phyloP scores from a whole-genome alignment of 2,888 invertebrate species.

The Rhynchonema sp. region DNA sequence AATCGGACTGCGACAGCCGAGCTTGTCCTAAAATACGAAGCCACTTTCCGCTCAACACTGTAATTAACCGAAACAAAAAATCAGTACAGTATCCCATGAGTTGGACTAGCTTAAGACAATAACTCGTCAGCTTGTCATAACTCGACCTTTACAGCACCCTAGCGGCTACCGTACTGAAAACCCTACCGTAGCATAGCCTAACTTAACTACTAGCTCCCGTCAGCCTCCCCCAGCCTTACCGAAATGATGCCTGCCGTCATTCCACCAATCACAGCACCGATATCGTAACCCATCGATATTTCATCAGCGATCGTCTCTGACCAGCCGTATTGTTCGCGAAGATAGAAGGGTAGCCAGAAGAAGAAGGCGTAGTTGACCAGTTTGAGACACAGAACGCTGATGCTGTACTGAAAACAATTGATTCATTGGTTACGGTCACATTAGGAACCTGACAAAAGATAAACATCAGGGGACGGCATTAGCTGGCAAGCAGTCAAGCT shows the following conservation, averaged over 20 bases:
- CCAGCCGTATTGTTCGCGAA: constrained; percentile 27
- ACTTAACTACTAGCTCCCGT: constrained; percentile 12
- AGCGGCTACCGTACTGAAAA: constrained; percentile 17
- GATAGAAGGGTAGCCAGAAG: constrained; percentile 37
- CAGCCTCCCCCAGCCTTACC: constrained; percentile 10
- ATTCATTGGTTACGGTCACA: background rate
- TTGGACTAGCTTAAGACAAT: too few species aligned
- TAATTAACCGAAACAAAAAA: too few species aligned
- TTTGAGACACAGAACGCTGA: constrained; percentile 36
- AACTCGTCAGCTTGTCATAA: too few species aligned
- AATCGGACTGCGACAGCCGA: too few species aligned
- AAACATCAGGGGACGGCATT: too few species aligned
- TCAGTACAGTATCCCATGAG: too few species aligned
- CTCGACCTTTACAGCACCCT: too few species aligned
- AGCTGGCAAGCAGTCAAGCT: too few species aligned
- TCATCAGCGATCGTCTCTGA: constrained; percentile 30
- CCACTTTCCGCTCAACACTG: too few species aligned
- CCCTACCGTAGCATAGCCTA: constrained; percentile 20
- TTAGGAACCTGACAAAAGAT: too few species aligned
- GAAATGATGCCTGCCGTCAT: constrained; percentile 22
- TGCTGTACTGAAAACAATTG: constrained; percentile 35
- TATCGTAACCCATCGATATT: constrained; percentile 36
- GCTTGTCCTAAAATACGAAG: too few species aligned
- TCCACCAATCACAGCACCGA: constrained; percentile 34
- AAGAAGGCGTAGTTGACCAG: constrained; percentile 38